Base-by-base conservation (phyloP, 2,888 invertebrate genomes). In the Chironomus tentans region DNA sequence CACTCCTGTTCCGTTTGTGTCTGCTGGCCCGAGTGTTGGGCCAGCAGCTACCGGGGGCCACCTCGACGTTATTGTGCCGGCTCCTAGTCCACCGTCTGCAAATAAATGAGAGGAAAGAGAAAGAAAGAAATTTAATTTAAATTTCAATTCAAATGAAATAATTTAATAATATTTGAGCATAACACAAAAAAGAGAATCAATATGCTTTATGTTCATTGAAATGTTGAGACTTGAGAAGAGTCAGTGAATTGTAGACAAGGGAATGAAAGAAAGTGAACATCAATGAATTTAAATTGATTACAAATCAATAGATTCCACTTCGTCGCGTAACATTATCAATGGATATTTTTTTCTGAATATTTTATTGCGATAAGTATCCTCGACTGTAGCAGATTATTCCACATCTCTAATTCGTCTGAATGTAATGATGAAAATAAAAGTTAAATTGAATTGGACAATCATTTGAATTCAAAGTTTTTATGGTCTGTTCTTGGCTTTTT, bases 1-100 rank as follows among this genome's bases (percentile, higher is more conserved):
- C 87, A 92, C 91, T 88, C 93, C 92, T 89, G 93, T 90, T 88
- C 93, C 93, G 88, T 93, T 93, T 87, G 93, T 92, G 87, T 94
- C 94, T 89, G 93, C 92, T 87, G 90, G 89, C 87, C 84, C 84
- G 13, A 68, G 74, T 15, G 68, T 82, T 79, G 91, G 90, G 87
- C 91, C 91, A 38, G 38, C 38, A 87, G 90, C 87, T 86, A 93
- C 92, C 87, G 94, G 92, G 87, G 94, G 93, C 95, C 95, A 95
- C 91, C 94, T 93, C 85, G 95, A 94, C 88, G 94, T 93, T 93
- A 95, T 95, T 89, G 93, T 73, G 69, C 76, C 76, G 38, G 76
- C 50, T 76, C 76, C 76, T n/a, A 76, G 69, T 69, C 76, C 76
- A 38, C 76, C 76, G 76, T 76, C 76, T 76, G 69, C 18, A 69